phyloP scores from a whole-genome alignment of 2,888 invertebrate species.

The Cantharis lateralis region DNA sequence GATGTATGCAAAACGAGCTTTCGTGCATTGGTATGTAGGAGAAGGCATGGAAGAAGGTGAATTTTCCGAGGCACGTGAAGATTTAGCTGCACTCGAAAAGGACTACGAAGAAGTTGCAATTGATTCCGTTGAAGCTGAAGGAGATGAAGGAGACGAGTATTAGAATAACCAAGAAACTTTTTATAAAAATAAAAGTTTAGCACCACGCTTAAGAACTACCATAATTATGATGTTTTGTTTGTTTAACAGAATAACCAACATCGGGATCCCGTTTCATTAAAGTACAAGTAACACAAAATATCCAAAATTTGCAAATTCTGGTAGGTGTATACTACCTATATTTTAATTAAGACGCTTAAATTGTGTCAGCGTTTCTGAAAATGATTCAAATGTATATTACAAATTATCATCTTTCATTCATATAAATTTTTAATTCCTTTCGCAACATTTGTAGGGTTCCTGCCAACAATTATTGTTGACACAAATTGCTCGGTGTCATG shows the following conservation, averaged over 20 bases:
- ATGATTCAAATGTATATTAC: no score
- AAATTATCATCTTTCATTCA: no score
- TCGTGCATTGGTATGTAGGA: conserved; percentile 93
- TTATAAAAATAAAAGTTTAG: neutral
- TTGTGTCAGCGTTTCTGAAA: no score
- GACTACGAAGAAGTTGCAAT: conserved; percentile 81
- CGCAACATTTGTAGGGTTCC: no score
- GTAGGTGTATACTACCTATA: no score
- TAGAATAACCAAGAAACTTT: conserved; percentile 46
- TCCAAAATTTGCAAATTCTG: no score
- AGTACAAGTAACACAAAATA: neutral
- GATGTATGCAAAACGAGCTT: conserved; percentile 95
- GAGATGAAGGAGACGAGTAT: conserved; percentile 72
- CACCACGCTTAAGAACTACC: neutral
- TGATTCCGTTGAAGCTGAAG: conserved; percentile 73
- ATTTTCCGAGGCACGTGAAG: conserved; percentile 86
- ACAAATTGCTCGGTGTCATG: no score
- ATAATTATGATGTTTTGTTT: neutral
- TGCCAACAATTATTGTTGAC: no score
- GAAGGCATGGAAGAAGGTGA: conserved; percentile 90
- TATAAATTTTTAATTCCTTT: no score
- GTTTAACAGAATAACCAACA: neutral
- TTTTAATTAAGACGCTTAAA: no score
- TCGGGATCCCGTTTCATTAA: neutral
- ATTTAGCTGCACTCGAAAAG: conserved; percentile 79